Percentiles rank a stretch among this genome's conserved stretches.
Conservation (phyloP, 2,113 vertebrate species). For the Hyperopisus bebe region DNA sequence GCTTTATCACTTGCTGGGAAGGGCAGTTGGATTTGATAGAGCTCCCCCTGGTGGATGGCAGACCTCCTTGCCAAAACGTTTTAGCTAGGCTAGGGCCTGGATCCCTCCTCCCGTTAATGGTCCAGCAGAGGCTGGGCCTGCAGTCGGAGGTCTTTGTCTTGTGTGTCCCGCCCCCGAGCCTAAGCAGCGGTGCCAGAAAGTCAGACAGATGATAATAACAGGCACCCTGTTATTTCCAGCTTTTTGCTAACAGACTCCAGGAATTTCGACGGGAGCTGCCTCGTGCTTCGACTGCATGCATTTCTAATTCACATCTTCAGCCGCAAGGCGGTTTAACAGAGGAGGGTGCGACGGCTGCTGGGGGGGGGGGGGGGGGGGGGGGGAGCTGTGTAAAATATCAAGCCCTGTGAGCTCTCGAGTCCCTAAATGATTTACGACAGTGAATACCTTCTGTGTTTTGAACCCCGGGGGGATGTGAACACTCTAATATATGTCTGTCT, state of each 20-base stretch:
- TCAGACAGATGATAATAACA: not conserved
- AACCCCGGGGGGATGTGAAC: not conserved
- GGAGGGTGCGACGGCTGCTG: not conserved
- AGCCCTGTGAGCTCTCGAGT: not conserved
- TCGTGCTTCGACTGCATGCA: not conserved
- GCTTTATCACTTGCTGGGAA: not conserved
- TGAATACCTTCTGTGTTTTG: not conserved
- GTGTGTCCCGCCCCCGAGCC: not conserved
- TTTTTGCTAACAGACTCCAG: not conserved
- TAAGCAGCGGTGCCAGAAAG: not conserved
- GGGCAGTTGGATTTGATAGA: not conserved
- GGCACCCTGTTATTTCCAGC: not conserved
- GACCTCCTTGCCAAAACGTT: not conserved
- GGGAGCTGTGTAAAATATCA: not conserved
- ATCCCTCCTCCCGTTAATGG: not conserved
- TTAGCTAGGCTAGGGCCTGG: not conserved
- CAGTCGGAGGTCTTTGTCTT: not conserved
- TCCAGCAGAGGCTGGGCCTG: not conserved
- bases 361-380: not conserved
- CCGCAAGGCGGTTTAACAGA: not conserved
- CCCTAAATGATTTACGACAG: not conserved
- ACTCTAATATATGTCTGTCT: not conserved
- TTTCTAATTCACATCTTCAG: not conserved
- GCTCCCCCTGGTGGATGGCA: not conserved
- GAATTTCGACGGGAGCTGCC: not conserved